Evolutionary conservation across 2,888 invertebrate genomes (phyloP), one percentile per base, ranked within the genome.

Genomic region (Spialia ferax): DNA sequence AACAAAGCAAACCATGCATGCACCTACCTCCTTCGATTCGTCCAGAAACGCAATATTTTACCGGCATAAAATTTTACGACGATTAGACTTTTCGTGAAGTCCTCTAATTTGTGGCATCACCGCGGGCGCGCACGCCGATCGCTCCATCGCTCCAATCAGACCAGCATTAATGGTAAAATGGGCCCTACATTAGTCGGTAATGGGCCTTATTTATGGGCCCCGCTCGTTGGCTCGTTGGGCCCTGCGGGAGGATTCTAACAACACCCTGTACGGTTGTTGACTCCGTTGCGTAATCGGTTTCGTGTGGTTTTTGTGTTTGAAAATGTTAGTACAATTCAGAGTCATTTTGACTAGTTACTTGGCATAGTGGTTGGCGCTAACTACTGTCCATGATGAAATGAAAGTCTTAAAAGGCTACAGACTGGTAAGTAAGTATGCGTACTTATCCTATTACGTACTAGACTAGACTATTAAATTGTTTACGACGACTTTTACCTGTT

Each of bases 141-240:
- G 54, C 54, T 1, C 54, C n/a, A 13, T 22, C 50, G 22, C 22
- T 45, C 57, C 50, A 35, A 50, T 50, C 50, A 22, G 20, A 1
- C 42, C 48, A 1, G 20, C 48, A 20, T 38, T 35, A 50, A 38
- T 50, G 35, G 45, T 13, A 35, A 35, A 60, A 60, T 60, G 20
- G 54, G 66, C 11, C 57, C 42, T 54, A 32, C 45, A 66, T 66
- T 66, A 66, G 65, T 54, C 45, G 54, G 52, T 66, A 66, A 66
- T 66, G 66, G 66, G 32, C 60, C 60, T 60, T 66, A 66, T 66
- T 66, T 66, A 66, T 66, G 66, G 20, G 10, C 45, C 54, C n/a
- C 2, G 54, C 26, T 26, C 2, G 54, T 54, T 50, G 22, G 50
- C 1, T 13, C 54, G 13, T 61, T 18, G 52, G 11, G 60, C 60